Base-by-base conservation (phyloP, 2,113 vertebrate genomes). In the Oplegnathus fasciatus region DNA sequence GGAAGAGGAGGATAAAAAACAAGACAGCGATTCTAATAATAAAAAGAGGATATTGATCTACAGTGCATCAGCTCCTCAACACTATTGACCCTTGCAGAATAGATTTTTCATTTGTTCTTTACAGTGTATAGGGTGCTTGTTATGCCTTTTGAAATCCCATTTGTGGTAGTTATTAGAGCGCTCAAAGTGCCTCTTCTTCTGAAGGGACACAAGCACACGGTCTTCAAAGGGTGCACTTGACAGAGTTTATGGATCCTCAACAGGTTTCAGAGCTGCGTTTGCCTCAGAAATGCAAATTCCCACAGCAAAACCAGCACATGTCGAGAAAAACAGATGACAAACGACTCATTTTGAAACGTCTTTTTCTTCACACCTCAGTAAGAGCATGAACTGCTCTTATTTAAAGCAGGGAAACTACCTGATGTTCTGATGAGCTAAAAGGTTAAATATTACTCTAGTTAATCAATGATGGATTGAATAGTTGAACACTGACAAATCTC, bases 51-150 rank as follows among this genome's bases (percentile, higher is more conserved):
- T 65, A 93, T 92, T 75, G 90, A 92, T 90, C 65, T 66, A 32
- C 32, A 2, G 40, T 26, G 57, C 44, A 3, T 58, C 54, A 67
- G 57, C 83, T 82, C 78, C 66, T 84, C 80, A 57, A 55, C 67
- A 50, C 37, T 17, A 62, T 44, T 58, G 88, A 88, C 55, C 82
- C 48, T 57, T 34, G 26, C 32, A 22, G 28, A 64, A 93, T 92
- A 48, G 82, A 90, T 94, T 91, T 89, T 81, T 66, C 78, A 89
- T 92, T 78, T 90, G 80, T 72, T 84, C 73, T 54, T 11, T 14
- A 24, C 48, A 64, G 50, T 48, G 73, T 71, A 20, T 90, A 86
- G 84, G 64, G 18, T 75, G 74, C 62, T 85, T 86, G 78, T 71
- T 79, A 20, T 62, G 30, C n/a, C 65, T 68, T 84, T 61, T 80